A percentile compares a stretch with the other conserved stretches of the same genome.
Conservation (phyloP, 2,797 vertebrate species). For the Melanotaenia parkinsoni region DNA sequence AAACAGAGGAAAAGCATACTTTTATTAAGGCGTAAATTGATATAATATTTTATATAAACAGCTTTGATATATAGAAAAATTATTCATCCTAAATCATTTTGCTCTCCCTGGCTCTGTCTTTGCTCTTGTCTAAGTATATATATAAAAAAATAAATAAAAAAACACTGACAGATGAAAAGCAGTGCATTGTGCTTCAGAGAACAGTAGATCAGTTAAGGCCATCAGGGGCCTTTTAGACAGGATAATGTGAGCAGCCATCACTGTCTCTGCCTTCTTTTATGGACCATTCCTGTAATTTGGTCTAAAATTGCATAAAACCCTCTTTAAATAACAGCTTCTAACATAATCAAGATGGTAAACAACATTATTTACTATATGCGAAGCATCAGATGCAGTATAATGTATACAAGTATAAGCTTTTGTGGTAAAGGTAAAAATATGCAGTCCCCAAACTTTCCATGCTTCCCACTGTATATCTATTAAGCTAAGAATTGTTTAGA, state of each 20-base stretch:
- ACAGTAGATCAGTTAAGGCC: slow-evolving; percentile 5
- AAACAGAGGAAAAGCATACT: not conserved
- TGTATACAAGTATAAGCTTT: not conserved
- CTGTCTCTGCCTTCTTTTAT: not conserved
- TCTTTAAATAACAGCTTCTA: not conserved
- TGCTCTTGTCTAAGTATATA: not conserved
- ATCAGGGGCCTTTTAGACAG: not conserved
- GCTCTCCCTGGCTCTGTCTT: not conserved
- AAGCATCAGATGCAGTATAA: no score
- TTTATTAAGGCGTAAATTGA: not conserved
- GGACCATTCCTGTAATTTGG: not conserved
- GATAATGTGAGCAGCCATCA: not conserved
- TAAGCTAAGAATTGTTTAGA: no score
- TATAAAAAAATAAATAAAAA: not conserved
- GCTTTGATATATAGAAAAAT: not conserved
- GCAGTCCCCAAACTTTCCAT: no score
- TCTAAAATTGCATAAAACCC: not conserved
- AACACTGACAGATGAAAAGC: not conserved
- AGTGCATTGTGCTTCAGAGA: not conserved
- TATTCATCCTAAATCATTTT: not conserved
- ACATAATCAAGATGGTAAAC: slow-evolving; percentile 2
- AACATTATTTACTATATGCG: not conserved
- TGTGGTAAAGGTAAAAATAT: not conserved
- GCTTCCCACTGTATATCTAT: no score
- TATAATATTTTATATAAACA: not conserved